A percentile compares a stretch with the other conserved stretches of the same genome.
Evolutionary conservation across 1,140 invertebrate species (phyloP).

Genomic region (Calosoma granatense): DNA sequence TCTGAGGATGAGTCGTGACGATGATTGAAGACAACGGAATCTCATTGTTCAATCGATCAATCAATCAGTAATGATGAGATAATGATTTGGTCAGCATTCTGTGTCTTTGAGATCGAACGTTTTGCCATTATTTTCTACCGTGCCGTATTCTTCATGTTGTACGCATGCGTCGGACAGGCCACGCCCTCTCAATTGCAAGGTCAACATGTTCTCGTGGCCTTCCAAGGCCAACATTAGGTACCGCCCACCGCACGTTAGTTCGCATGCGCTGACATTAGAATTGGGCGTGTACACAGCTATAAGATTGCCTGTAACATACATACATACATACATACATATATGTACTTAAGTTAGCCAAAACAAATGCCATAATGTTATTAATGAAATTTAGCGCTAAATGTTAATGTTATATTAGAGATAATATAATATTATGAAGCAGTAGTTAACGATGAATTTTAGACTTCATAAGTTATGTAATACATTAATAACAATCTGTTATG

Average conservation of each 20-base stretch:
- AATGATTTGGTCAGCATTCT: constrained; percentile 32
- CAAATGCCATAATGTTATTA: too few species aligned
- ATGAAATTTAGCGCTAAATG: too few species aligned
- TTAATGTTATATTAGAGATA: too few species aligned
- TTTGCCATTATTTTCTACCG: constrained; percentile 36
- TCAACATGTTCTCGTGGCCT: constrained; percentile 48
- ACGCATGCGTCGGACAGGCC: constrained; percentile 30
- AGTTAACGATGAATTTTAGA: too few species aligned
- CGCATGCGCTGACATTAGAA: constrained; percentile 60
- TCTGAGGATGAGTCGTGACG: background rate
- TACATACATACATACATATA: background rate
- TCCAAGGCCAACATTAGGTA: constrained; percentile 58
- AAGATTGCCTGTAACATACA: constrained; percentile 47
- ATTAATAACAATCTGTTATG: too few species aligned
- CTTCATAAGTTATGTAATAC: background rate
- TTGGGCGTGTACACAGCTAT: constrained; percentile 70
- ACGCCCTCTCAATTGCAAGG: constrained; percentile 49
- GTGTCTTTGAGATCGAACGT: constrained; percentile 39
- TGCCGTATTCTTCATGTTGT: constrained; percentile 37
- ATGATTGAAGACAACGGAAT: constrained; percentile 14
- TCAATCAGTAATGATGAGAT: constrained; percentile 12
- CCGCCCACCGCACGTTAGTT: constrained; percentile 59
- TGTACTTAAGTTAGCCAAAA: too few species aligned
- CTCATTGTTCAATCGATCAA: background rate
- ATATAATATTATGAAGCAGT: too few species aligned